A percentile compares a stretch with the other conserved stretches of the same genome.
phyloP scores from a whole-genome alignment of 2,888 invertebrate species.

The Ennomos erosarius region DNA sequence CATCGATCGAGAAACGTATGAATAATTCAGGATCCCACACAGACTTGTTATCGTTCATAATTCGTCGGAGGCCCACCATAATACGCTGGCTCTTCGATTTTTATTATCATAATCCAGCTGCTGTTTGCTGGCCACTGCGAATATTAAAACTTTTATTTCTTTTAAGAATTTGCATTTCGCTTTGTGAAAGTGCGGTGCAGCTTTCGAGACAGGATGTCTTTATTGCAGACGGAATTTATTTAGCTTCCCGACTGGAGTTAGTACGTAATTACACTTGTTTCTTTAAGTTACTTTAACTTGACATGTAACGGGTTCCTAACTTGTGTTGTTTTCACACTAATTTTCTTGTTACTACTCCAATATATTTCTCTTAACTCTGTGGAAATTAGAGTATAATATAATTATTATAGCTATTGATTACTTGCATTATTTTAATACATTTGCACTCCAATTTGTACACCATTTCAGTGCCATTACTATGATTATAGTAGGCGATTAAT shows the following conservation, averaged over 20 bases:
- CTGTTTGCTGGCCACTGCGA: slow-evolving; percentile 2
- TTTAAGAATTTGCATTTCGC: slow-evolving; percentile 11
- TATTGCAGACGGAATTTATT: not conserved
- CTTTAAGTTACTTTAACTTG: slow-evolving; percentile 3
- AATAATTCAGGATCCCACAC: slow-evolving; percentile 50
- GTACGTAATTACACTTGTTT: slow-evolving; percentile 5
- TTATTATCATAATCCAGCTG: slow-evolving; percentile 32
- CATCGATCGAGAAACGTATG: slow-evolving; percentile 45
- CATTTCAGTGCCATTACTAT: too few relatives aligned
- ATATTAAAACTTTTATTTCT: slow-evolving; percentile 12
- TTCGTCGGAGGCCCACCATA: slow-evolving; percentile 43
- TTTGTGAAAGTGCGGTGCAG: slow-evolving; percentile 2
- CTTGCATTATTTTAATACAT: too few relatives aligned
- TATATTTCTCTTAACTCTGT: too few relatives aligned
- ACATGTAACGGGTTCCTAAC: slow-evolving; percentile 4
- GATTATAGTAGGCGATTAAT: too few relatives aligned
- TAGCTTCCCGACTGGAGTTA: slow-evolving; percentile 2
- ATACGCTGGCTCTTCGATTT: slow-evolving; percentile 30
- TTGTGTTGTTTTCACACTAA: slow-evolving; percentile 5
- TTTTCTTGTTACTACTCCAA: not conserved
- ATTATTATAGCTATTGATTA: too few relatives aligned
- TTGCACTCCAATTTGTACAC: too few relatives aligned
- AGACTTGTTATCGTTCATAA: slow-evolving; percentile 51
- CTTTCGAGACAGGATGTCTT: not conserved
- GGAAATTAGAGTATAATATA: too few relatives aligned